These are phyloP conservation scores for Halisarca cf. caerulea DNA, from an alignment of 37 sponge, comb jelly and placozoan genomes.

Conservation along the genomic window DNA sequence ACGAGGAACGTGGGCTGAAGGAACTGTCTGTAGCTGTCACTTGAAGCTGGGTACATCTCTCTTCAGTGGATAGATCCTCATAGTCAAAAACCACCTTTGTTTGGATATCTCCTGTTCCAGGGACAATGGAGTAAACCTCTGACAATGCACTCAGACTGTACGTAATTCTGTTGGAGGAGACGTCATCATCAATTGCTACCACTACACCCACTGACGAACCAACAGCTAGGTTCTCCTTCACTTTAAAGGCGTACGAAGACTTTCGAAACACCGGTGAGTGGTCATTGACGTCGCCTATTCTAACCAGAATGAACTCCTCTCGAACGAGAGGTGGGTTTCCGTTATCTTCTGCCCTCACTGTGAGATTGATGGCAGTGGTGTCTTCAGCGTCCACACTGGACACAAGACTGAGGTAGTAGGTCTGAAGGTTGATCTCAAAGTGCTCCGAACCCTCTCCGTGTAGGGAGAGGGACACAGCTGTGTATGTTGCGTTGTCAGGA, in stretches of 20 bases:
- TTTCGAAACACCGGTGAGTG: slow-evolving; percentile 48
- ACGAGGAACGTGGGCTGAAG: not conserved
- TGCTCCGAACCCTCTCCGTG: not conserved
- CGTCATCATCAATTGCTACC: slow-evolving; percentile 60
- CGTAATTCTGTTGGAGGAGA: slow-evolving; percentile 49
- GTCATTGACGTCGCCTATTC: slow-evolving; percentile 47
- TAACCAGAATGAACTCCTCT: not conserved
- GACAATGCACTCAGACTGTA: slow-evolving; percentile 36
- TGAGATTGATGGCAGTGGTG: not conserved
- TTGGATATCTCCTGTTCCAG: slow-evolving; percentile 41
- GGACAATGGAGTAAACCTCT: slow-evolving; percentile 44
- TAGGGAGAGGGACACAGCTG: not conserved
- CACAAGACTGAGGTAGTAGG: not conserved
- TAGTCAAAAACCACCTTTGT: slow-evolving; percentile 55
- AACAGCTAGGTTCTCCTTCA: slow-evolving; percentile 51
- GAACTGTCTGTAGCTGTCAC: slow-evolving; percentile 60
- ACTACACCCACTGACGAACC: slow-evolving; percentile 36
- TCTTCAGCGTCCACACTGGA: slow-evolving; percentile 18
- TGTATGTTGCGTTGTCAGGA: slow-evolving; percentile 26
- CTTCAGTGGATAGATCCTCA: slow-evolving; percentile 24
- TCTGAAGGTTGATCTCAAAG: not conserved
- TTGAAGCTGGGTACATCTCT: not conserved
- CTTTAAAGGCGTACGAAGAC: slow-evolving; percentile 23
- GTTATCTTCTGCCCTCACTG: slow-evolving; percentile 10
- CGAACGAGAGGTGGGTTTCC: not conserved